A percentile compares a stretch with the other conserved stretches of the same genome.
Evolutionary conservation across 2,113 vertebrate species (phyloP).

Genomic region (Cricetomys ansorgei): DNA sequence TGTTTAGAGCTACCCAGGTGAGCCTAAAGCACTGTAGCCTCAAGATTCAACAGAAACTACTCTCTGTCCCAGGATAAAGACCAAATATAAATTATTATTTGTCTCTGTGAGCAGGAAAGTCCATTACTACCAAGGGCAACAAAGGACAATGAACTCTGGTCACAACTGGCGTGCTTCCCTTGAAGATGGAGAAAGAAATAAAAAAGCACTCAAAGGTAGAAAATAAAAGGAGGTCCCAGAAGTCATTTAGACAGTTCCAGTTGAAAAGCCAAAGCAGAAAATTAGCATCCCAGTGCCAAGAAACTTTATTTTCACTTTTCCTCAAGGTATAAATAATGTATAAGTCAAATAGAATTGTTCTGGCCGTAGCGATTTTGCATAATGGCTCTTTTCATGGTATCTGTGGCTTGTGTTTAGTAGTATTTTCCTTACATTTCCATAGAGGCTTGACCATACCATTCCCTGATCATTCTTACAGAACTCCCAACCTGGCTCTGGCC

Average conservation of each 20-base stretch:
- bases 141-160: constrained; percentile 2
- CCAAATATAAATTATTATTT: background rate
- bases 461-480: background rate
- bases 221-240: constrained; percentile 5
- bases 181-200: background rate
- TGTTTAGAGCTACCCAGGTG: background rate
- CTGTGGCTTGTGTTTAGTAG: background rate
- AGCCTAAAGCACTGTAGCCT: background rate
- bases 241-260: constrained; percentile 31
- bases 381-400: background rate
- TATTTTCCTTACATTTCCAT: background rate
- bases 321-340: constrained; percentile 37
- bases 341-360: constrained; percentile 56
- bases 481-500: background rate
- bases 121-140: background rate
- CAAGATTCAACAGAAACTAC: background rate
- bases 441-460: background rate
- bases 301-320: constrained; percentile 61
- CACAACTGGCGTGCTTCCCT: background rate
- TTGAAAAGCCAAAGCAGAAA: constrained; percentile 51
- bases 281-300: constrained; percentile 30
- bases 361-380: constrained; percentile 28
- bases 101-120: background rate
- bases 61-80: background rate
- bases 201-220: background rate